phyloP scores from a whole-genome alignment of 2,888 invertebrate genomes.

The Plagodis pulveraria region DNA sequence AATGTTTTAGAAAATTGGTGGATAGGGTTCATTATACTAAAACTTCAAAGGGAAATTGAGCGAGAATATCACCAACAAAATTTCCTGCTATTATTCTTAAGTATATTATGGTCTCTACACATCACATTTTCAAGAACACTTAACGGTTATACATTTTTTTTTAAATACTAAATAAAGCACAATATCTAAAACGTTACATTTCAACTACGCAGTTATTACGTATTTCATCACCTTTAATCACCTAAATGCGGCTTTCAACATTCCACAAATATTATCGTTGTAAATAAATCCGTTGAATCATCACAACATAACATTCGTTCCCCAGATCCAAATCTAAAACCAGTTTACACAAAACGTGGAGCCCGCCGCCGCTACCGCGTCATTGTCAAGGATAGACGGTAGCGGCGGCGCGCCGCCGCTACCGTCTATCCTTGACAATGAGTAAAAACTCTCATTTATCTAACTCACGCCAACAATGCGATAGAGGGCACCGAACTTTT shows the following conservation, averaged over 20 bases:
- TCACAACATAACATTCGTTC: conserved; percentile 22
- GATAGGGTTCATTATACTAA: too few relatives aligned
- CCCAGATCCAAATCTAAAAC: conserved; percentile 27
- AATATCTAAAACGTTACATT: too few relatives aligned
- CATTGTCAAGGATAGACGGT: too few relatives aligned
- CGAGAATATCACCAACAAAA: too few relatives aligned
- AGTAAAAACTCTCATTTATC: conserved; percentile 55
- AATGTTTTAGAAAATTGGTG: too few relatives aligned
- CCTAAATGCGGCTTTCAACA: not conserved
- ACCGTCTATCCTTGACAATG: conserved; percentile 42
- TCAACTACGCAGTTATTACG: not conserved
- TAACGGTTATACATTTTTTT: too few relatives aligned
- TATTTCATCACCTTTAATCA: not conserved
- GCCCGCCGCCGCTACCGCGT: conserved; percentile 35
- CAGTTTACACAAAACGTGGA: conserved; percentile 37
- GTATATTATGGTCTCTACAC: too few relatives aligned
- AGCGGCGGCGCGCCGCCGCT: too few relatives aligned
- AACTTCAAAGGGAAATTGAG: too few relatives aligned
- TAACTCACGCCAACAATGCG: conserved; percentile 45
- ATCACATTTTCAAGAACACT: too few relatives aligned
- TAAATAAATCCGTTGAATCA: conserved; percentile 29
- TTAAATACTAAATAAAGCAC: too few relatives aligned
- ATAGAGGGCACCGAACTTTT: conserved; percentile 42
- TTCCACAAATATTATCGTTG: conserved; percentile 10
- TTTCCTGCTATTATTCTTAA: too few relatives aligned